These are phyloP conservation scores for Calidris pugnax DNA, from an alignment of 2,113 vertebrate genomes.

Conservation along the genomic window DNA sequence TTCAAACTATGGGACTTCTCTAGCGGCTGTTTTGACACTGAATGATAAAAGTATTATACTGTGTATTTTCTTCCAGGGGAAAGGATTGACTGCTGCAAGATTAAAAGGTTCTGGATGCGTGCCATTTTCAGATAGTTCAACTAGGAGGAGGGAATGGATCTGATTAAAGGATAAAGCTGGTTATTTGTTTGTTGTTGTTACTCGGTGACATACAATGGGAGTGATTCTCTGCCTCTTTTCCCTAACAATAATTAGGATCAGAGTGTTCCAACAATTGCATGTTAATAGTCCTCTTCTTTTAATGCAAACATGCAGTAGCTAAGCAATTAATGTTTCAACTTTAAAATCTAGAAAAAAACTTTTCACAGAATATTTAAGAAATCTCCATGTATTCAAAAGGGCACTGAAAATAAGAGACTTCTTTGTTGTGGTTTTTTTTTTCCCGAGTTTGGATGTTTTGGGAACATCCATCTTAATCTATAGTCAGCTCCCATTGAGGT, in stretches of 20 bases:
- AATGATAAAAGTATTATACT: not conserved
- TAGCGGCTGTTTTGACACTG: not conserved
- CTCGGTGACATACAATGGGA: not conserved
- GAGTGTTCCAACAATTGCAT: not conserved
- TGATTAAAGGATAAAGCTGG: constrained; percentile 21
- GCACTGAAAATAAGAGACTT: not conserved
- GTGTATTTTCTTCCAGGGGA: not conserved
- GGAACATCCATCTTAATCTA: not conserved
- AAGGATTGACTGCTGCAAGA: not conserved
- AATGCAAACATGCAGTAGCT: not conserved
- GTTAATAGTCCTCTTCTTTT: not conserved
- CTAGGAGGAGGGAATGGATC: not conserved
- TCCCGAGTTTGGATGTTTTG: not conserved
- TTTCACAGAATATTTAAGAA: not conserved
- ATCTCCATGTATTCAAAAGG: not conserved
- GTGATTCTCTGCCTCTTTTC: not conserved
- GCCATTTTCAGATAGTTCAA: constrained; percentile 13
- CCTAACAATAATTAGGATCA: not conserved
- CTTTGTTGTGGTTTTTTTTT: not conserved
- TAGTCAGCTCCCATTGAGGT: not conserved
- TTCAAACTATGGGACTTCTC: not conserved
- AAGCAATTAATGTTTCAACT: not conserved
- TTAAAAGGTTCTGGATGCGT: not conserved
- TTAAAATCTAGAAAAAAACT: not conserved
- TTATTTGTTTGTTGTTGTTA: constrained; percentile 21